Evolutionary conservation across 2,113 vertebrate species (phyloP), one percentile per base, ranked within the genome.

Genomic region (Ellobius talpinus): DNA sequence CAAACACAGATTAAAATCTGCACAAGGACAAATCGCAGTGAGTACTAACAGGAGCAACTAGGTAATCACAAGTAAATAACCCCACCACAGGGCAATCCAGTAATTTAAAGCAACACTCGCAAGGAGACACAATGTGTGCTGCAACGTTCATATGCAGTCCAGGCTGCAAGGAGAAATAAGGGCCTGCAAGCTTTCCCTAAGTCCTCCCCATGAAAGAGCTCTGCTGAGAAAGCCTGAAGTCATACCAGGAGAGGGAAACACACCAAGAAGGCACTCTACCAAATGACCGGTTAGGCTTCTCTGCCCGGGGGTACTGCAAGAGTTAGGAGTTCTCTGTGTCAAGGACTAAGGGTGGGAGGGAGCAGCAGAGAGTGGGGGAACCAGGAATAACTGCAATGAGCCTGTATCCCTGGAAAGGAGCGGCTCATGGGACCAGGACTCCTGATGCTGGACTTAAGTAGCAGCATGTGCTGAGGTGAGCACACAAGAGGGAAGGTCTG

Each of bases 361-460:
- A 47, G 36, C 4, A 21, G 0, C 0, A 3, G 0, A 42, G 24
- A 58, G n/a, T 16, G 33, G 36, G 0, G 0, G 3, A 5, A 21
- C 24, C 21, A 5, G 81, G n/a, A n/a, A 39, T 74, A 36, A 31
- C 0, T 0, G 0, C 21, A 73, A 26, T 12, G 16, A 70, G 68
- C 47, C 29, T 9, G 10, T 4, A 13, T 33, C 5, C 8, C 21
- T 11, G 45, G 29, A 70, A 66, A 31, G 39, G 39, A 33, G 87
- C 1, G 7, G 39, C 47, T 31, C 5, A 0, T 3, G 8, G 74
- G 50, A 31, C 74, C 74, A 19, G 42, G 74, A 13, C 12, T 76
- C 24, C 24, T 50, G n/a, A 74, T 74, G 72, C n/a, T 39, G 9
- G n/a, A 73, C 33, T 19, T 73, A 73, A 73, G n/a, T 7, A 45